These are phyloP conservation scores for Sebastes paucispinis DNA, from an alignment of 2,797 vertebrate genomes.

Conservation along the genomic window DNA sequence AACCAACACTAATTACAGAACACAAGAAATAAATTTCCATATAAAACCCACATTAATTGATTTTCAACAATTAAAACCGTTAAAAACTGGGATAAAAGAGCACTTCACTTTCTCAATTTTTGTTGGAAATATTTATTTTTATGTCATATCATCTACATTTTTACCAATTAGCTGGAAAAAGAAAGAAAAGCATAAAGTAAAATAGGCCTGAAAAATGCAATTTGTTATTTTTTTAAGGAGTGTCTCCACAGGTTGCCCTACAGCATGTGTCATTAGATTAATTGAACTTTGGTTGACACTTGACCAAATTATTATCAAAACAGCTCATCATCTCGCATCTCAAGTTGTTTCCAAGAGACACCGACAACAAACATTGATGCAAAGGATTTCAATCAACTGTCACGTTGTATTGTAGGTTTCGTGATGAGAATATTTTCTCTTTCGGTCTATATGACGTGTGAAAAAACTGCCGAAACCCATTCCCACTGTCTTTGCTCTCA, in stretches of 20 bases:
- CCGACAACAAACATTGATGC: conserved; percentile 14
- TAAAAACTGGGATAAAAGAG: neutral
- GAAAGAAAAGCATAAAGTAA: neutral
- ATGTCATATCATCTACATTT: neutral
- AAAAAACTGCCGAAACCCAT: conserved; percentile 39
- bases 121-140: neutral
- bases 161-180: neutral
- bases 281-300: conserved; percentile 1
- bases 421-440: conserved; percentile 49
- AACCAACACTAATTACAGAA: neutral
- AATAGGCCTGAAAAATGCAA: neutral
- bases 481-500: conserved; percentile 57
- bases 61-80: neutral
- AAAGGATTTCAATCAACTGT: conserved; percentile 18
- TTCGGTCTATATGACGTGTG: conserved; percentile 42
- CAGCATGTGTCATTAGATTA: neutral
- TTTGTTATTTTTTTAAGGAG: neutral
- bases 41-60: neutral
- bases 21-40: neutral
- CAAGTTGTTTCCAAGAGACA: conserved; percentile 21
- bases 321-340: neutral
- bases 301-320: conserved; percentile 7
- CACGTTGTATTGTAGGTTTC: conserved; percentile 26
- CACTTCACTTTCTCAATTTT: neutral
- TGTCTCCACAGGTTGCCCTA: neutral